Conservation (phyloP, 2,888 invertebrate genomes). For the Parasteatoda lunata region DNA sequence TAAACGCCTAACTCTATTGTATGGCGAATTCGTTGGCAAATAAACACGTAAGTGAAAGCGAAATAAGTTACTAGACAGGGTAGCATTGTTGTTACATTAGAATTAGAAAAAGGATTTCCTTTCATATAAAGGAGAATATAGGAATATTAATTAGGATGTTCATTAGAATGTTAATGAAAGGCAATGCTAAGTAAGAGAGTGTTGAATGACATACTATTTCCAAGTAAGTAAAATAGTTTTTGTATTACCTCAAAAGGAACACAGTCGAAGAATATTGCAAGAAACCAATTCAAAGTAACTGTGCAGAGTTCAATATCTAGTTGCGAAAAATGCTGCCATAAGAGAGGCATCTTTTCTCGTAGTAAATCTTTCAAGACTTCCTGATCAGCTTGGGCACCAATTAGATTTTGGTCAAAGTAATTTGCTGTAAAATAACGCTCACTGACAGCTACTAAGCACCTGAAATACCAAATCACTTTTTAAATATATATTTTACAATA, state of each 20-base stretch:
- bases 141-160: background rate
- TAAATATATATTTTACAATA: background rate
- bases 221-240: too few relatives aligned
- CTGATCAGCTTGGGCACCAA: slow-evolving; percentile 71
- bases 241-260: slow-evolving; percentile 75
- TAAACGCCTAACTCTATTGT: too few relatives aligned
- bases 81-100: too few relatives aligned
- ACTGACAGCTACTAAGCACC: slow-evolving; percentile 77
- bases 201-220: too few relatives aligned
- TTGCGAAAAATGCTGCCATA: slow-evolving; percentile 75
- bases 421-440: slow-evolving; percentile 76
- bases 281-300: slow-evolving; percentile 78
- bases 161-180: too few relatives aligned
- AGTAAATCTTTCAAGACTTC: slow-evolving; percentile 77
- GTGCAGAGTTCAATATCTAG: slow-evolving; percentile 76
- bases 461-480: slow-evolving; percentile 67
- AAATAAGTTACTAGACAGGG: background rate
- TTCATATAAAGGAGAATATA: background rate
- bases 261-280: slow-evolving; percentile 78
- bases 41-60: background rate
- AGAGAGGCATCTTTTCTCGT: slow-evolving; percentile 76
- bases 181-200: too few relatives aligned
- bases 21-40: too few relatives aligned
- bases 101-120: too few relatives aligned
- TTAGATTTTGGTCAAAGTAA: slow-evolving; percentile 77